Percentiles rank a stretch among this genome's conserved stretches.
phyloP scores from a whole-genome alignment of 1,140 invertebrate species.

The Saccostrea glomerata region DNA sequence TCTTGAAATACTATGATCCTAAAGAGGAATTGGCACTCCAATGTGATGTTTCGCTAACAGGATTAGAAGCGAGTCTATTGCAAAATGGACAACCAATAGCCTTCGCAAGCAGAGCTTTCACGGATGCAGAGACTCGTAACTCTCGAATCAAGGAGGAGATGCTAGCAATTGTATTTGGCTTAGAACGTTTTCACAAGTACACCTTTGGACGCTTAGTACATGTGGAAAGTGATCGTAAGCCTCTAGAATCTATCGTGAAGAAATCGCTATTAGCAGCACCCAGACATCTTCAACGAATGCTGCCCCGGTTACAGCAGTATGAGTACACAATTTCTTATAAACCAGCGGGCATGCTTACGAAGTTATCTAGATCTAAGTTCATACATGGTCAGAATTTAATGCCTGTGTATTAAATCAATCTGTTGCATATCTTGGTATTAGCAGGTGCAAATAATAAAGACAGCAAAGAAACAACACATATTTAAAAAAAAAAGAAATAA shows the following conservation, averaged over 20 bases:
- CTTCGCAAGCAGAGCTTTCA: conserved; percentile 75
- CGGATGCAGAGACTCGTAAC: conserved; percentile 73
- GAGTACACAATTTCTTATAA: conserved; percentile 77
- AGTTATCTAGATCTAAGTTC: no score
- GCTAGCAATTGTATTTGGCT: conserved; percentile 67
- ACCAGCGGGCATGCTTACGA: no score
- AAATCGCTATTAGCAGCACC: conserved; percentile 57
- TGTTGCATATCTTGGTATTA: no score
- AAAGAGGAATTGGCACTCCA: conserved; percentile 53
- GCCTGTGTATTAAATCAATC: no score
- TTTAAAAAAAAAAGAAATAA: no score
- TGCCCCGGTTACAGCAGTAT: conserved; percentile 69
- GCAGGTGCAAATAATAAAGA: no score
- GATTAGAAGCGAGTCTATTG: conserved; percentile 72
- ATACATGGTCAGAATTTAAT: no score
- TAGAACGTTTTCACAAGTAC: conserved; percentile 78
- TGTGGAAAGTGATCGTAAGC: conserved; percentile 68
- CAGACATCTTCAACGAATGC: conserved; percentile 61
- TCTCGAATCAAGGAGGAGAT: conserved; percentile 79
- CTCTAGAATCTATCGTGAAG: conserved; percentile 61
- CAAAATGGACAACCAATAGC: conserved; percentile 72
- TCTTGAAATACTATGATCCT: conserved; percentile 25
- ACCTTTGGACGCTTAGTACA: conserved; percentile 73
- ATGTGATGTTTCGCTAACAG: conserved; percentile 59
- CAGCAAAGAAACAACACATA: no score